phyloP scores from a whole-genome alignment of 2,888 invertebrate genomes.

The Yponomeuta sedellus region DNA sequence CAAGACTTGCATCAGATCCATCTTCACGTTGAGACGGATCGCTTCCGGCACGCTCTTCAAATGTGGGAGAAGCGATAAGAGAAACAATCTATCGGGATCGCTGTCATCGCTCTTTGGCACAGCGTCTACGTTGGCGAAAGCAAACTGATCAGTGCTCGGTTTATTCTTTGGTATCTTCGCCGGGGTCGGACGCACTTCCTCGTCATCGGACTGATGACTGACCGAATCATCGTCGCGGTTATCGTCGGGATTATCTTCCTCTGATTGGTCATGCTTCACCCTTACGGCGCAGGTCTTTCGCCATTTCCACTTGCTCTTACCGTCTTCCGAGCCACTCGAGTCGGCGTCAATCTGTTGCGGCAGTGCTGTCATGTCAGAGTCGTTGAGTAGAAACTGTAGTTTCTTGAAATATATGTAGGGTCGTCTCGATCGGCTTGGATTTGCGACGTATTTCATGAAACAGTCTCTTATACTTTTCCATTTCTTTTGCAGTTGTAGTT shows the following conservation, averaged over 20 bases:
- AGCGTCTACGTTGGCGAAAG: constrained; percentile 56
- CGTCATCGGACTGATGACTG: constrained; percentile 26
- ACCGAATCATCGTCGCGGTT: constrained; percentile 26
- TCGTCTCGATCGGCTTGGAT: constrained; percentile 34
- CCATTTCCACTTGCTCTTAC: constrained; percentile 31
- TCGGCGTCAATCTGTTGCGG: constrained; percentile 17
- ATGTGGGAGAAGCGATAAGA: constrained; percentile 60
- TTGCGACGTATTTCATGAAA: constrained; percentile 53
- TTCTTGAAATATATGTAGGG: constrained; percentile 59
- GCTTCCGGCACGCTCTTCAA: constrained; percentile 59
- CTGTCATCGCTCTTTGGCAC: constrained; percentile 39
- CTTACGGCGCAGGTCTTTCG: constrained; percentile 35
- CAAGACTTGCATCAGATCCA: constrained; percentile 65
- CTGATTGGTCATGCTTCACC: constrained; percentile 26
- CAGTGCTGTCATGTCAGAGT: constrained; percentile 28
- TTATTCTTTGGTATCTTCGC: constrained; percentile 29
- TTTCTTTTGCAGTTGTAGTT: constrained; percentile 66
- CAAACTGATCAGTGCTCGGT: constrained; percentile 44
- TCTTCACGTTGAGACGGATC: constrained; percentile 52
- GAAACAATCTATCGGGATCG: constrained; percentile 59
- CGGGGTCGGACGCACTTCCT: constrained; percentile 20
- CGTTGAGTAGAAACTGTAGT: constrained; percentile 52
- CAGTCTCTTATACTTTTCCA: constrained; percentile 68
- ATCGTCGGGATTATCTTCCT: constrained; percentile 39
- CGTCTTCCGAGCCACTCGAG: constrained; percentile 46